Evolutionary conservation across 2,113 vertebrate genomes (phyloP).

Genomic region (Dromas ardeola): DNA sequence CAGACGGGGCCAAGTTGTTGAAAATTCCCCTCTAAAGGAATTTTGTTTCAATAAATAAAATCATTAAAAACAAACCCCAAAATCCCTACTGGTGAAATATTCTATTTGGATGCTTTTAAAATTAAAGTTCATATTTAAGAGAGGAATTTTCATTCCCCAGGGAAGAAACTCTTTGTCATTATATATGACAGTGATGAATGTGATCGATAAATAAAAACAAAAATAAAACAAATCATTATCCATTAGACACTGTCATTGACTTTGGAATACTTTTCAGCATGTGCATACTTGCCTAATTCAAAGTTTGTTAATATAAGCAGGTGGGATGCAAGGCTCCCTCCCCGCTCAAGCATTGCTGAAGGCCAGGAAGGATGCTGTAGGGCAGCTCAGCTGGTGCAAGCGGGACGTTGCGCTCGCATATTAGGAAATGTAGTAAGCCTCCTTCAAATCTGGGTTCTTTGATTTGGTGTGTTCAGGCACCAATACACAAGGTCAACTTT

Average conservation of each 20-base stretch:
- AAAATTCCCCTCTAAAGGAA: background rate
- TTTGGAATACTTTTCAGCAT: background rate
- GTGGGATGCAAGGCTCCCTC: background rate
- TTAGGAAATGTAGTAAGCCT: background rate
- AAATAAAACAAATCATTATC: background rate
- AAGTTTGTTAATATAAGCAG: background rate
- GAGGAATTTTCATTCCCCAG: background rate
- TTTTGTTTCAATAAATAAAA: background rate
- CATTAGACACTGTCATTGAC: background rate
- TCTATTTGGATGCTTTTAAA: fast-evolving
- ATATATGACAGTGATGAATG: background rate
- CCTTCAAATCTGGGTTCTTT: background rate
- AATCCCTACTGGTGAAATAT: fast-evolving
- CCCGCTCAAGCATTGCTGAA: background rate
- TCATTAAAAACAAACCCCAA: fast-evolving
- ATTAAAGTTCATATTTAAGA: background rate
- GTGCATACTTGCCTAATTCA: background rate
- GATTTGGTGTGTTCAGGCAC: background rate
- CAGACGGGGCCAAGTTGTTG: fast-evolving
- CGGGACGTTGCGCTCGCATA: background rate
- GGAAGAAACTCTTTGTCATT: background rate
- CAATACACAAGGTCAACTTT: background rate
- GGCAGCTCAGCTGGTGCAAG: background rate
- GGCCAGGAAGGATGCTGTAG: background rate
- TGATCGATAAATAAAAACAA: background rate